Evolutionary conservation across 1,140 invertebrate species (phyloP).

Genomic region (Atta colombica): DNA sequence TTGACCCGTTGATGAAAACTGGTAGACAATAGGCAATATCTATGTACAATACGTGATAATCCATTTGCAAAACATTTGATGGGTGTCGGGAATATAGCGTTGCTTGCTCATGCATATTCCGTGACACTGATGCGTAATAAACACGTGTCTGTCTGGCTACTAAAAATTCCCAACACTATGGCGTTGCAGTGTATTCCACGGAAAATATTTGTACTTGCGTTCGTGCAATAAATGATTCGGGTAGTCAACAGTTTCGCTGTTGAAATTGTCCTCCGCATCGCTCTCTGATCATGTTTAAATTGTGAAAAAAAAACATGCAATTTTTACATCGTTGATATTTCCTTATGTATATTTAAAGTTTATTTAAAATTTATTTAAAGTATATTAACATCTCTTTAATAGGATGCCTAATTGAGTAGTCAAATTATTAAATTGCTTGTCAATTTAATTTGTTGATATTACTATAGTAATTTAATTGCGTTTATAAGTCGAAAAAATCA

Average conservation of each 20-base stretch:
- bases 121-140: not conserved
- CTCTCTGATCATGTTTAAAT: not conserved
- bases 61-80: slow-evolving; percentile 38
- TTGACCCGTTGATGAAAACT: slow-evolving; percentile 30
- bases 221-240: slow-evolving; percentile 20
- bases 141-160: slow-evolving; percentile 18
- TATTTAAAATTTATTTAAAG: too few relatives aligned
- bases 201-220: slow-evolving; percentile 15
- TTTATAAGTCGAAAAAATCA: too few relatives aligned
- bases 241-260: not conserved
- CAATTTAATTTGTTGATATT: not conserved
- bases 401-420: too few relatives aligned
- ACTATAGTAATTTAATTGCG: too few relatives aligned
- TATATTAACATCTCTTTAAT: too few relatives aligned
- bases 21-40: slow-evolving; percentile 14
- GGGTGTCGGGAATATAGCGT: not conserved
- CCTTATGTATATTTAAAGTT: not conserved
- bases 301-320: not conserved
- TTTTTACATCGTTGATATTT: not conserved
- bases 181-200: not conserved
- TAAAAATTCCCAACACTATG: slow-evolving; percentile 36
- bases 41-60: slow-evolving; percentile 14
- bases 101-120: slow-evolving; percentile 37
- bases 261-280: not conserved
- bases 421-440: too few relatives aligned